Evolutionary conservation across 2,113 vertebrate species (phyloP), one percentile per base, ranked within the genome.

Genomic region (Cnemophilus loriae): DNA sequence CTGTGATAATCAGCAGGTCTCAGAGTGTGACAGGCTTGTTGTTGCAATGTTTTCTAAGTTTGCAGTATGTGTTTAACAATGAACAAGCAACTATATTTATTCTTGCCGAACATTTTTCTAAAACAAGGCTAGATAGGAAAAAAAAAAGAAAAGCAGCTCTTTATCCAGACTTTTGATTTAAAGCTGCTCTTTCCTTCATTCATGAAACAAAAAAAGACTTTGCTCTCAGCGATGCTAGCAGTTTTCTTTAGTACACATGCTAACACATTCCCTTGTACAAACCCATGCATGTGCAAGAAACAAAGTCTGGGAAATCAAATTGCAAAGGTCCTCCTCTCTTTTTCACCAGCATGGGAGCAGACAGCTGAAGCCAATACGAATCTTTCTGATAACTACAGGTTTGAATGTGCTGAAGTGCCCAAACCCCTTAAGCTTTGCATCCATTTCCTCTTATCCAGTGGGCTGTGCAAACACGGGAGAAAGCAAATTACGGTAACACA

Each of bases 191-290:
- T 89, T 60, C 42, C 64, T 39, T 76, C 59, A 52, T 56, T 70
- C 14, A 82, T 32, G 53, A 76, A 77, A 10, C 10, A 56, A 56
- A 79, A 42, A 47, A 74, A 67, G 8, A 37, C 20, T 46, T 74
- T 1, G 1, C 16, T 57, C 39, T 59, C 69, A 87, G 64, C 2
- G 17, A 50, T 1, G 1, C 22, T 28, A 57, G 9, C 13, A 50
- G 9, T 12, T 52, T 60, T n/a, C 32, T 75, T 76, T 41, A 84
- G n/a, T 33, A 35, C 18, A 55, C 46, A 53, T 24, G 37, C 17
- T 79, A 73, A 53, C 23, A 59, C 3, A 16, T n/a, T 53, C 49
- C 35, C 35, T 52, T 35, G 39, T 33, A 69, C 16, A 80, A 93
- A 94, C 37, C 9, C 47, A 16, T 1, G 3, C 21, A 49, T 1